phyloP scores from a whole-genome alignment of 2,113 vertebrate genomes.

The Xerus inauris region DNA sequence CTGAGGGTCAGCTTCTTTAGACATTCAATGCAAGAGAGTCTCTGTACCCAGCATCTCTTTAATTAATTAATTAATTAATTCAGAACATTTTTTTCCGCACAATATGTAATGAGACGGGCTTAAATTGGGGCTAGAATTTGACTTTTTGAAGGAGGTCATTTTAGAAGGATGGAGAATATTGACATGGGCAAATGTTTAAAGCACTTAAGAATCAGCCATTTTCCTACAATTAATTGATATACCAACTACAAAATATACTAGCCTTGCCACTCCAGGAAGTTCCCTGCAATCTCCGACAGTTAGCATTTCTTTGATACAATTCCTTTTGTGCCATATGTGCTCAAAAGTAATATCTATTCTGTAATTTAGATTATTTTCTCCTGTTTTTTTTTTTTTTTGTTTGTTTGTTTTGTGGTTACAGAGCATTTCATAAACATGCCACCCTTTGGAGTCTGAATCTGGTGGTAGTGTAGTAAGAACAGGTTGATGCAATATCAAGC shows the following conservation, averaged over 20 bases:
- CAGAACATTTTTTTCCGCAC: background rate
- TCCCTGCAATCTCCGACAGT: background rate
- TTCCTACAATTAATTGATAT: background rate
- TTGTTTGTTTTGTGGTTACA: background rate
- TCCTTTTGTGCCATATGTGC: background rate
- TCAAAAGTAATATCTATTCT: conserved; percentile 5
- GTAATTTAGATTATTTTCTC: background rate
- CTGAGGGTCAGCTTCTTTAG: background rate
- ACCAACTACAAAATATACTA: background rate
- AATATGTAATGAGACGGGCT: background rate
- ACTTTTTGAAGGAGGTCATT: background rate
- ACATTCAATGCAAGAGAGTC: background rate
- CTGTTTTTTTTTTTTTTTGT: too few relatives aligned
- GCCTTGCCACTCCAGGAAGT: background rate
- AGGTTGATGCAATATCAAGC: background rate
- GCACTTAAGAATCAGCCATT: background rate
- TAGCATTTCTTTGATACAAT: background rate
- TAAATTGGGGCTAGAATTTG: conserved; percentile 27
- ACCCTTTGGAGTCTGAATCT: background rate
- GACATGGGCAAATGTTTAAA: background rate
- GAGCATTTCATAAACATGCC: background rate
- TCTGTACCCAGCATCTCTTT: background rate
- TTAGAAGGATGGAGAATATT: background rate
- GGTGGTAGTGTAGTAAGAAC: background rate
- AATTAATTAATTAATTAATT: background rate